Evolutionary conservation across 2,888 invertebrate genomes (phyloP).

Genomic region (Mimumesa dahlbomi): DNA sequence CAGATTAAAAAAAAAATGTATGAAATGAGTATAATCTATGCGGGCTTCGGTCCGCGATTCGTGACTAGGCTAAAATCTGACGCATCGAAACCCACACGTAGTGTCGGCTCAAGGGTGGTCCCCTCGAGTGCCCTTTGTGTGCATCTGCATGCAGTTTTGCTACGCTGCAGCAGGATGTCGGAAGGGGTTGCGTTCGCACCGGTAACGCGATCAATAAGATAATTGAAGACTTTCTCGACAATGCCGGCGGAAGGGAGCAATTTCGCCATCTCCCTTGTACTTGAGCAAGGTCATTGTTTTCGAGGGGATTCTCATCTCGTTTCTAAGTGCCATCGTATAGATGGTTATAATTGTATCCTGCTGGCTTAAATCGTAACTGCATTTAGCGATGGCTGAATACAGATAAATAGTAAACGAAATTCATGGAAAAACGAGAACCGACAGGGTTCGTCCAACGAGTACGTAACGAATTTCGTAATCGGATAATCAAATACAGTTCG

Average conservation of each 20-base stretch:
- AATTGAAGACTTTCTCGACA: constrained; percentile 73
- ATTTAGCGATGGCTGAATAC: too few species aligned
- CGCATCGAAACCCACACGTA: not conserved
- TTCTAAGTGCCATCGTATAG: constrained; percentile 31
- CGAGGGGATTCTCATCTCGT: constrained; percentile 54
- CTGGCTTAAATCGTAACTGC: too few species aligned
- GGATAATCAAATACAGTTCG: too few species aligned
- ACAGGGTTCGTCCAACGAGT: too few species aligned
- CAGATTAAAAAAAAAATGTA: too few species aligned
- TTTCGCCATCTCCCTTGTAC: constrained; percentile 62
- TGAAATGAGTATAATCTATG: constrained; percentile 25
- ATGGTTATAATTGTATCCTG: constrained; percentile 43
- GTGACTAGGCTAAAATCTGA: constrained; percentile 5
- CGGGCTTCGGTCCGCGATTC: constrained; percentile 15
- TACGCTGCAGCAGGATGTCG: constrained; percentile 44
- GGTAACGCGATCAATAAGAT: constrained; percentile 73
- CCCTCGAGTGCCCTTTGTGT: constrained; percentile 18
- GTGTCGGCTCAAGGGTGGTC: constrained; percentile 28
- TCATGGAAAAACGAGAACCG: too few species aligned
- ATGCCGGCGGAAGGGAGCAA: constrained; percentile 70
- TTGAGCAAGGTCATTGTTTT: constrained; percentile 60
- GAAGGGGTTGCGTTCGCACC: constrained; percentile 63
- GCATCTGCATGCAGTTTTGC: constrained; percentile 29
- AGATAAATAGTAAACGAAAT: too few species aligned
- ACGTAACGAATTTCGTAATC: too few species aligned